phyloP scores from a whole-genome alignment of 2,888 invertebrate genomes.

The Palloptera scutellata region DNA sequence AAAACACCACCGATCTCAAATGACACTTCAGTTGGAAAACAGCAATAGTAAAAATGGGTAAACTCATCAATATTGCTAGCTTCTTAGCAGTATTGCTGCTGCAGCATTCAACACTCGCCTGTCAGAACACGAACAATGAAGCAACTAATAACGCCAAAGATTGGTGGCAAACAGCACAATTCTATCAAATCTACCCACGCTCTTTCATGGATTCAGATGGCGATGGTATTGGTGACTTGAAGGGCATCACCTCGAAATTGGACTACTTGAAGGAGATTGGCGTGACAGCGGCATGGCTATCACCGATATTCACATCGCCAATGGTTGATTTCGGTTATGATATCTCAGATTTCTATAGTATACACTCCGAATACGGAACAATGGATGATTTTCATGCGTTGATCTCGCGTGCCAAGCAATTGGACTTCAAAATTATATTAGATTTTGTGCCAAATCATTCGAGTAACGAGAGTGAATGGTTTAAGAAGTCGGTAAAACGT shows the following conservation, averaged over 20 bases:
- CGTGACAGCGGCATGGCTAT: constrained; percentile 70
- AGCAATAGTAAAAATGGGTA: neutral
- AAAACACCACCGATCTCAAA: too few species aligned
- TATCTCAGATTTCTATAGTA: constrained; percentile 67
- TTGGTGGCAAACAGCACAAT: constrained; percentile 55
- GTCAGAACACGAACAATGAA: constrained; percentile 32
- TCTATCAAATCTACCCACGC: constrained; percentile 80
- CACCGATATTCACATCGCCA: constrained; percentile 72
- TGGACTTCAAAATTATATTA: constrained; percentile 67
- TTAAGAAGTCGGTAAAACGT: constrained; percentile 67
- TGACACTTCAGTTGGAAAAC: constrained; percentile 18
- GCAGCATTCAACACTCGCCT: constrained; percentile 14
- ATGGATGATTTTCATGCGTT: constrained; percentile 68
- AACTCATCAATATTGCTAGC: neutral
- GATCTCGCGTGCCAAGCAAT: constrained; percentile 53
- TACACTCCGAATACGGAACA: constrained; percentile 70
- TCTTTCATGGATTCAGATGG: constrained; percentile 80
- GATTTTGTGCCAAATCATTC: constrained; percentile 73
- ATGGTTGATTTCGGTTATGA: constrained; percentile 75
- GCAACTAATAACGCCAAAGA: constrained; percentile 34
- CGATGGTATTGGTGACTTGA: constrained; percentile 73
- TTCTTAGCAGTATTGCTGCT: constrained; percentile 16
- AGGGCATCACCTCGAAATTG: constrained; percentile 67
- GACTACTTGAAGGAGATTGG: constrained; percentile 68
- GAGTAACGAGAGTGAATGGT: constrained; percentile 69